Base-by-base conservation (phyloP, 1,140 invertebrate species). In the Atta texana region DNA sequence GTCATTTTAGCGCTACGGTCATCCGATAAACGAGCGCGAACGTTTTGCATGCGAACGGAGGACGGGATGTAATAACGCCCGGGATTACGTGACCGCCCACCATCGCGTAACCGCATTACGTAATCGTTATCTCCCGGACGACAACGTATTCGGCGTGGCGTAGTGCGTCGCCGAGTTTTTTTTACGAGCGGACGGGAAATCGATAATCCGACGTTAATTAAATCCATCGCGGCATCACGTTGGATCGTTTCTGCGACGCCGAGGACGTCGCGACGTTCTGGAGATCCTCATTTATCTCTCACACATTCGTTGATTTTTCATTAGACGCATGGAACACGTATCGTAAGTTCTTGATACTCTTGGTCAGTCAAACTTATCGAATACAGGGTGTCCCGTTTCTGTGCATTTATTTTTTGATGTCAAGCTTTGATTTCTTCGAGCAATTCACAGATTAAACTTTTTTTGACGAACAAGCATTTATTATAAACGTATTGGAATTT, bases 11-110 rank as follows among this genome's bases (percentile, higher is more conserved):
- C 55, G n/a, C 59, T 55, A 12, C 24, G 53, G 24, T 75, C 39
- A 18, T 87, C 18, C 18, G 21, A 55, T 89, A 68, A 61, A 89
- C 31, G 55, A 87, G 63, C 57, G 64, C 39, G 75, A 90, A 81
- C 57, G 87, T 51, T 89, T 90, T 75, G 86, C 80, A 75, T 80
- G 80, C 57, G 74, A 69, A 34, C 63, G 28, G 59, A 28, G 28
- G 72, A 80, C 68, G 24, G 72, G 72, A 55, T 59, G 57, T 55
- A 49, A 85, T 28, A 21, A 49, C 51, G 55, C 0, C 53, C 39
- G 24, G 39, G 44, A 89, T 74, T 77, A 87, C 59, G 53, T 18
- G 49, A 76, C 76, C 31, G 31, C 31, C n/a, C 61, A 74, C 39
- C 31, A 53, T 31, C 16, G 18, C 39, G 57, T 28, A 55, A 71